A percentile compares a stretch with the other conserved stretches of the same genome.
phyloP scores from a whole-genome alignment of 1,140 invertebrate genomes.

The Delia radicum region DNA sequence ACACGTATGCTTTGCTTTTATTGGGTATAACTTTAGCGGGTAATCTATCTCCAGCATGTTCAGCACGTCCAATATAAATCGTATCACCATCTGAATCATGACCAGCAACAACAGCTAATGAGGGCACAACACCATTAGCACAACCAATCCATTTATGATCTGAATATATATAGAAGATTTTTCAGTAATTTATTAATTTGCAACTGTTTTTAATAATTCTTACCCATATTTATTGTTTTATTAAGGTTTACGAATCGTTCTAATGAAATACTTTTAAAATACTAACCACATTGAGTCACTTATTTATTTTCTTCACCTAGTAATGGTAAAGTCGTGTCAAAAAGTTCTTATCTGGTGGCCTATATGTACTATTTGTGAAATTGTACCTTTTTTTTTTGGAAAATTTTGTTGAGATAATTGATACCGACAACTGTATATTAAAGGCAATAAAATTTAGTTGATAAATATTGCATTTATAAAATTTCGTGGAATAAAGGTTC shows the following conservation, averaged over 20 bases:
- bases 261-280: background rate
- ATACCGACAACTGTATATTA: background rate
- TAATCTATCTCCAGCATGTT: slow-evolving; percentile 70
- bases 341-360: background rate
- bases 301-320: background rate
- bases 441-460: background rate
- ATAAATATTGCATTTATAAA: background rate
- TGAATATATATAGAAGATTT: background rate
- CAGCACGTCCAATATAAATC: slow-evolving; percentile 74
- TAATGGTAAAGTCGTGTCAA: background rate
- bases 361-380: background rate
- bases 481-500: background rate
- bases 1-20: slow-evolving; percentile 49
- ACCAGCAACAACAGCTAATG: slow-evolving; percentile 67
- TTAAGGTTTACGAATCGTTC: background rate
- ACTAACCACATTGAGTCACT: background rate
- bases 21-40: slow-evolving; percentile 75
- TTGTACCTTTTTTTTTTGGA: background rate
- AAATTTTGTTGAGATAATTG: background rate
- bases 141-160: slow-evolving; percentile 42
- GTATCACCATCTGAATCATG: slow-evolving; percentile 69
- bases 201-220: background rate
- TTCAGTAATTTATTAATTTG: background rate
- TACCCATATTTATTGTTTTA: background rate
- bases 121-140: slow-evolving; percentile 42